Conservation (phyloP, 2,888 invertebrate genomes). For the Hemicrepidius hirtus region DNA sequence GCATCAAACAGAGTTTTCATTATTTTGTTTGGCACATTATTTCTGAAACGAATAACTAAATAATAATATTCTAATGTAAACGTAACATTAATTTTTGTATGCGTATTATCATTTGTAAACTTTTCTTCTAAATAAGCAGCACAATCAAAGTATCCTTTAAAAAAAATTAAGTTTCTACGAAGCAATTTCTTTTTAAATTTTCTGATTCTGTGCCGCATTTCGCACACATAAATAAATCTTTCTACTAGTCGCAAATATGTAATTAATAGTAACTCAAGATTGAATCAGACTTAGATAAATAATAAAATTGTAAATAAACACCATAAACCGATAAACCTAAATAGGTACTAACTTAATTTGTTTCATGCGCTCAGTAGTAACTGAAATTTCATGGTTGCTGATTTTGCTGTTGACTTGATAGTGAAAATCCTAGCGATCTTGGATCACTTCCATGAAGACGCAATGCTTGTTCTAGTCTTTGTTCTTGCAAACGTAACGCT, state of each 20-base stretch:
- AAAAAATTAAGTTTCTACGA: too few relatives aligned
- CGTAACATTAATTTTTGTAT: too few relatives aligned
- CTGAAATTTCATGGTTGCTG: slow-evolving; percentile 86
- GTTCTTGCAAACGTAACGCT: slow-evolving; percentile 82
- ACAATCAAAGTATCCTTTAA: too few relatives aligned
- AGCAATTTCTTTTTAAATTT: too few relatives aligned
- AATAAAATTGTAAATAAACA: background rate
- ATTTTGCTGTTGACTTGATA: slow-evolving; percentile 73
- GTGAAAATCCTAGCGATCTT: slow-evolving; percentile 85
- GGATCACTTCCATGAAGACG: slow-evolving; percentile 87
- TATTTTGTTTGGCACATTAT: slow-evolving; percentile 58
- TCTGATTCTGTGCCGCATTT: too few relatives aligned
- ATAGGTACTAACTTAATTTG: slow-evolving; percentile 45
- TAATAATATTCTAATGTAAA: too few relatives aligned
- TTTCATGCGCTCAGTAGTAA: slow-evolving; percentile 81
- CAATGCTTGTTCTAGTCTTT: slow-evolving; percentile 87
- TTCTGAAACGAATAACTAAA: background rate
- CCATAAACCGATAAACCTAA: slow-evolving; percentile 27
- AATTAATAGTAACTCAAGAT: background rate
- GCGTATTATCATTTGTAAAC: too few relatives aligned
- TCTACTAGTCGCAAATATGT: background rate
- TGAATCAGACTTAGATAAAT: background rate
- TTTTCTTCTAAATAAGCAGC: too few relatives aligned
- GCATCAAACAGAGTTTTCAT: slow-evolving; percentile 57
- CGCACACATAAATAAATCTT: background rate